Evolutionary conservation across 2,888 invertebrate genomes (phyloP), one percentile per base, ranked within the genome.

Genomic region (Sinopyrophorus schimmeli): DNA sequence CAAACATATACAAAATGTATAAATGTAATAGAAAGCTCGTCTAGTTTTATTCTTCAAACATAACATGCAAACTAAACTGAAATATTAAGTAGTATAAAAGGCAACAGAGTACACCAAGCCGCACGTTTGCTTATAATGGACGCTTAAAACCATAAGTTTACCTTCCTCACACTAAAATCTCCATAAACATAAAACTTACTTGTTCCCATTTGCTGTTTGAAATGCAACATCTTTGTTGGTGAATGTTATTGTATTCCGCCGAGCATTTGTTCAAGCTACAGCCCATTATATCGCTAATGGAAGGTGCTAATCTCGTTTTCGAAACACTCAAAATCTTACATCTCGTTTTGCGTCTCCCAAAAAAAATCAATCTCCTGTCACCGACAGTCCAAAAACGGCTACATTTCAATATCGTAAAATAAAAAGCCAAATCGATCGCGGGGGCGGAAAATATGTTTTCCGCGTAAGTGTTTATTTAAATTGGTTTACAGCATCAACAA

Each of bases 191-290:
- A 31, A 17, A 31, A 17, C 9, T 18, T 31, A 9, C 31, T 10
- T 10, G 18, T 31, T 31, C 18, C 31, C 31, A 18, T 31, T 17
- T 31, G 18, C 31, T 18, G 18, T 31, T 17, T 31, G 17, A 31
- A 31, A 31, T 31, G 31, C 31, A 31, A 11, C 18, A 18, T 11
- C 16, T 18, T 18, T 31, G 18, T 17, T 31, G 17, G 10, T 31
- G 10, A 31, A 31, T 17, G 31, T 31, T 31, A 31, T 31, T 31
- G 31, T 31, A 31, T 16, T 31, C 18, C 31, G 17, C 18, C 18
- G 31, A 31, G 18, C 18, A 11, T 31, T 31, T 31, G 18, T 15
- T 31, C 10, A 31, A 31, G 10, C 11, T 31, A 18, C 31, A 31
- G 18, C 18, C 31, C 18, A 18, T 31, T 16, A 17, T 31, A 17